Conservation (phyloP, 1,140 invertebrate genomes). For the Drosophila nigromelanica region DNA sequence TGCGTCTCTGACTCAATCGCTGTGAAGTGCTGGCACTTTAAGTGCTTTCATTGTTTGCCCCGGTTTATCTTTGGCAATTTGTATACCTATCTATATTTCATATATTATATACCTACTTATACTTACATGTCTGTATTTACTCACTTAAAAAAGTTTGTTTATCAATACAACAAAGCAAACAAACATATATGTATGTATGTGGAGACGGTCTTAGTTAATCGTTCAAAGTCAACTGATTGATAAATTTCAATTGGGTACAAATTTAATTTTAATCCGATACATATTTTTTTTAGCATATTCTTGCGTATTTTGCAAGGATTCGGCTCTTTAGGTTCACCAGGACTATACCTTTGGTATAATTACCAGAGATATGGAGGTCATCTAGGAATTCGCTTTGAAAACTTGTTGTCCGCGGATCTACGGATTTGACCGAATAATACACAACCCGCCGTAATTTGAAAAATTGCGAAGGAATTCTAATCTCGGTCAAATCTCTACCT, state of each 20-base stretch:
- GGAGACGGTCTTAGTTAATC: conserved; percentile 13
- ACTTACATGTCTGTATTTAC: not conserved
- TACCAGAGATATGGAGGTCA: too few relatives aligned
- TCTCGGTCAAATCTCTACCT: too few relatives aligned
- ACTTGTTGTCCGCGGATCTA: too few relatives aligned
- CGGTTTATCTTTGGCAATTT: conserved; percentile 29
- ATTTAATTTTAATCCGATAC: conserved; percentile 36
- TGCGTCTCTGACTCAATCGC: conserved; percentile 1
- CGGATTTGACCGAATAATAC: too few relatives aligned
- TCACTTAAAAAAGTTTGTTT: conserved; percentile 10
- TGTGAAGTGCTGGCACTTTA: conserved; percentile 21
- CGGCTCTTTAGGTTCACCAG: too few relatives aligned
- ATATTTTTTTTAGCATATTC: too few relatives aligned
- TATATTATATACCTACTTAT: conserved; percentile 1
- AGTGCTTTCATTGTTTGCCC: conserved; percentile 18
- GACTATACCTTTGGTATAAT: too few relatives aligned
- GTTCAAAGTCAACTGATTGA: conserved; percentile 17
- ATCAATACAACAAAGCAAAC: conserved; percentile 8
- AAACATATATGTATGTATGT: not conserved
- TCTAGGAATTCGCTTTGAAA: too few relatives aligned
- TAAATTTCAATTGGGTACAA: conserved; percentile 15
- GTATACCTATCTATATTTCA: conserved; percentile 3
- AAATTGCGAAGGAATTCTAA: too few relatives aligned
- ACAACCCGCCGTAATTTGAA: too few relatives aligned
- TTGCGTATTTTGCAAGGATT: too few relatives aligned